Conservation (phyloP, 2,888 invertebrate genomes). For the Scrobipalpa atriplicella region DNA sequence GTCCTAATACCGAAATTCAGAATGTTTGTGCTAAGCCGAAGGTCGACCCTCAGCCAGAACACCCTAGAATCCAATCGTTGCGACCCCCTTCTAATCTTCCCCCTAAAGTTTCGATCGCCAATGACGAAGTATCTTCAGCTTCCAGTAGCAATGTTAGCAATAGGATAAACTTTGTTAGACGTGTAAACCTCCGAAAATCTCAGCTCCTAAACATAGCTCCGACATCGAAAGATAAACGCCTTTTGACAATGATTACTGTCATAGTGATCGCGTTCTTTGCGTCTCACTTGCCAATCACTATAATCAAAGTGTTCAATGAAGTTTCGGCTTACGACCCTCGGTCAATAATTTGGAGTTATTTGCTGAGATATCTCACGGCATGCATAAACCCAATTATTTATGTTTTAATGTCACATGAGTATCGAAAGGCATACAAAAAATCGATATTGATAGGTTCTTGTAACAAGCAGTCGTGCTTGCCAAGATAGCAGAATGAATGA, state of each 20-base stretch:
- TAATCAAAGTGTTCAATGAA: constrained; percentile 90
- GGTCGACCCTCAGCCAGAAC: neutral
- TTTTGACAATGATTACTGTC: constrained; percentile 93
- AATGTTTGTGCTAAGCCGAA: neutral
- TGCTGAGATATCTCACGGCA: constrained; percentile 92
- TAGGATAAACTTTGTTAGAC: constrained; percentile 45
- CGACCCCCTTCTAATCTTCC: neutral
- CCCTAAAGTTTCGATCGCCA: neutral
- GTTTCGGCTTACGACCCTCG: constrained; percentile 77
- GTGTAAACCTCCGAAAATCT: constrained; percentile 52
- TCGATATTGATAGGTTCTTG: constrained; percentile 82
- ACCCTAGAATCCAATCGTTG: constrained; percentile 20
- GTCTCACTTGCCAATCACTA: constrained; percentile 96
- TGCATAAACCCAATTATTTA: constrained; percentile 96
- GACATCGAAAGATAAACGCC: constrained; percentile 88
- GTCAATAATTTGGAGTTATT: constrained; percentile 91
- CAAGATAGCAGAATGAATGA: neutral
- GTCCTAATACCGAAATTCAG: neutral
- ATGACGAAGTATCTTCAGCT: neutral
- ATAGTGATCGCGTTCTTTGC: constrained; percentile 94
- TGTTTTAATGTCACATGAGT: constrained; percentile 96
- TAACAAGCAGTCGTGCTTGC: constrained; percentile 46
- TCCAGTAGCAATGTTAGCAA: neutral
- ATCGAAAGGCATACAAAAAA: constrained; percentile 92
- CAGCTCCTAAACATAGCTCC: constrained; percentile 83